Base-by-base conservation (phyloP, 2,113 vertebrate genomes). In the Ochotona curzoniae region DNA sequence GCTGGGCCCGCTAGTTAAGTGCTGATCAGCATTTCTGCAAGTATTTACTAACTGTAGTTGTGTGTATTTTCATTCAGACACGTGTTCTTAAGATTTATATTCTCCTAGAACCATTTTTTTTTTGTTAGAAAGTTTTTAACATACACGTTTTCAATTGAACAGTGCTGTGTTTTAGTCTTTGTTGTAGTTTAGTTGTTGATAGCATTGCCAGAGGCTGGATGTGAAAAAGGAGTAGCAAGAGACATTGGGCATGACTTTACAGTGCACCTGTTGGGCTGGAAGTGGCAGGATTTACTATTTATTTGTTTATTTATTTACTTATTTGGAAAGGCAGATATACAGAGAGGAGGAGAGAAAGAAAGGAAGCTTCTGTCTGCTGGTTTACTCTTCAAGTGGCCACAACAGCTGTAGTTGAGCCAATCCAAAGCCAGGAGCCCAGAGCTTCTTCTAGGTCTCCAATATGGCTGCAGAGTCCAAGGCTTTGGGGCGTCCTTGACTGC, bases 81-180 rank as follows among this genome's bases (percentile, higher is more conserved):
- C 51, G 14, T 74, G 63, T 63, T 79, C 38, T 91, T 91, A 49
- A 78, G 26, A 79, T 49, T 5, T 54, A 38, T 92, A 83, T 93
- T 93, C 35, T 92, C 30, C 51, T 9, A 35, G 60, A 44, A 75
- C 47, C 35, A 21, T 80, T 80, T 91, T 20, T 25, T 49, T 96
- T 51, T 74, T 35, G 4, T 21, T 38, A 32, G 11, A 67, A 18
- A 61, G 30, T 89, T 93, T 89, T 84, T 74, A 75, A 1, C 64
- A 25, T 71, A 57, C 5, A 44, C 23, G n/a, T 73, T 88, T 93
- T 87, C 44, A 38, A 5, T 38, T 83, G 67, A 83, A 70, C n/a
- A 71, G 4, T 67, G 35, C 15, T 47, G 12, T 5, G 32, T 75
- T 91, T 61, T 78, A 86, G 44, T 92, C 70, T 79, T 80, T 38